Conservation (phyloP, 1,140 invertebrate species). For the Drosophila persimilis region DNA sequence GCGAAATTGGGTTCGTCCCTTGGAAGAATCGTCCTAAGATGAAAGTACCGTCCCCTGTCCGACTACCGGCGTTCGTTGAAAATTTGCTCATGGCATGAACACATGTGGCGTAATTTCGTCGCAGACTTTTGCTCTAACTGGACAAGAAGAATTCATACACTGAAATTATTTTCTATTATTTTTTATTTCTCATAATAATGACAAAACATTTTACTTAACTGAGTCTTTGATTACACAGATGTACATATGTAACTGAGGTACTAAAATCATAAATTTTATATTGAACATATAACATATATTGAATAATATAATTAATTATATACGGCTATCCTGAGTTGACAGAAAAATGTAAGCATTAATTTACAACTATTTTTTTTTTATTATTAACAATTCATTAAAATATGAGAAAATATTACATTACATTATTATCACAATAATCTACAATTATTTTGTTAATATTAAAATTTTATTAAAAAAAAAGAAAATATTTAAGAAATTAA, state of each 20-base stretch:
- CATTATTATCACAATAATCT: too few species aligned
- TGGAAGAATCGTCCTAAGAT: slow-evolving; percentile 81
- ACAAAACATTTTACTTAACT: too few species aligned
- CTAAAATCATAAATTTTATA: neutral
- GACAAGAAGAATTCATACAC: slow-evolving; percentile 77
- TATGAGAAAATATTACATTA: too few species aligned
- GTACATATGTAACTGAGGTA: too few species aligned
- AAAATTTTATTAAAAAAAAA: neutral
- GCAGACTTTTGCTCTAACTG: slow-evolving; percentile 81
- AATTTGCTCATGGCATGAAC: slow-evolving; percentile 81
- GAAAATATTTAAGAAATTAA: neutral
- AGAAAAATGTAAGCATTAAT: too few species aligned
- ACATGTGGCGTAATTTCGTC: slow-evolving; percentile 81
- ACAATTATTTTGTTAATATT: neutral
- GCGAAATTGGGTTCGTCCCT: slow-evolving; percentile 79
- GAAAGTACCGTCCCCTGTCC: slow-evolving; percentile 80
- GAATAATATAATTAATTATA: too few species aligned
- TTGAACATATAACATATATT: neutral
- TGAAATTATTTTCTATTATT: slow-evolving; percentile 11
- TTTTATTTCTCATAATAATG: neutral
- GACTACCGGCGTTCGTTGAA: slow-evolving; percentile 74
- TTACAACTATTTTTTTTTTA: too few species aligned
- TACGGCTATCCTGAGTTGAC: too few species aligned
- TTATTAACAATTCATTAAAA: neutral
- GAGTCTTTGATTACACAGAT: too few species aligned